A percentile compares a stretch with the other conserved stretches of the same genome.
phyloP scores from a whole-genome alignment of 2,113 vertebrate genomes.

The Pomatostomus ruficeps region DNA sequence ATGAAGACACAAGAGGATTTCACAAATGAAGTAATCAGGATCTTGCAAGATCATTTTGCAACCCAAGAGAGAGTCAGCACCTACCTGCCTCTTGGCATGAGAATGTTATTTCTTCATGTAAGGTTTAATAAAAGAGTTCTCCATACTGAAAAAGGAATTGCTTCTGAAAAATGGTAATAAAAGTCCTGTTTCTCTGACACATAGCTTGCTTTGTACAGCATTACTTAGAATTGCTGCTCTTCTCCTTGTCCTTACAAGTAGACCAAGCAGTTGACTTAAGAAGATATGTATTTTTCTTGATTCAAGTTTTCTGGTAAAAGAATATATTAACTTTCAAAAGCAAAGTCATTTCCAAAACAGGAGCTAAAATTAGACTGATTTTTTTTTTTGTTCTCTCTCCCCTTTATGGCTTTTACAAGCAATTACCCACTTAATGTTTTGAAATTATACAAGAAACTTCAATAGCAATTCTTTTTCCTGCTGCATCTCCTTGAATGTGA shows the following conservation, averaged over 20 bases:
- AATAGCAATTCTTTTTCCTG: constrained; percentile 5
- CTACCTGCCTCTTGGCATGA: not conserved
- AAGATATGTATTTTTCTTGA: not conserved
- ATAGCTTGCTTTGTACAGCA: not conserved
- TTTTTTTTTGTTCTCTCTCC: not conserved
- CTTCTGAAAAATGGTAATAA: not conserved
- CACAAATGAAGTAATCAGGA: not conserved
- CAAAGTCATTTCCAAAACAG: constrained; percentile 26
- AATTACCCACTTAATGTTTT: constrained; percentile 53
- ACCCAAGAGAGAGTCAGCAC: not conserved
- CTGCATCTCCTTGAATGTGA: constrained; percentile 10
- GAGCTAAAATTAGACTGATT: constrained; percentile 36
- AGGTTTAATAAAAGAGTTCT: not conserved
- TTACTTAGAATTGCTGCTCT: not conserved
- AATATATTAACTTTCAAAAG: constrained; percentile 16
- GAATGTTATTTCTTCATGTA: not conserved
- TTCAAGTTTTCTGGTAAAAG: constrained; percentile 4
- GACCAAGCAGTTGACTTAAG: not conserved
- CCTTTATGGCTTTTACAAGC: constrained; percentile 41
- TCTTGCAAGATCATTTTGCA: not conserved
- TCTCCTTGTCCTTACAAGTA: not conserved
- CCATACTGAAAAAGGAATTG: not conserved
- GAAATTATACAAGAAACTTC: constrained; percentile 43
- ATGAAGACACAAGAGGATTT: not conserved
- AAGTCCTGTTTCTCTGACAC: not conserved